Conservation (phyloP, 1,140 invertebrate genomes). For the Neoseiulus cucumeris region DNA sequence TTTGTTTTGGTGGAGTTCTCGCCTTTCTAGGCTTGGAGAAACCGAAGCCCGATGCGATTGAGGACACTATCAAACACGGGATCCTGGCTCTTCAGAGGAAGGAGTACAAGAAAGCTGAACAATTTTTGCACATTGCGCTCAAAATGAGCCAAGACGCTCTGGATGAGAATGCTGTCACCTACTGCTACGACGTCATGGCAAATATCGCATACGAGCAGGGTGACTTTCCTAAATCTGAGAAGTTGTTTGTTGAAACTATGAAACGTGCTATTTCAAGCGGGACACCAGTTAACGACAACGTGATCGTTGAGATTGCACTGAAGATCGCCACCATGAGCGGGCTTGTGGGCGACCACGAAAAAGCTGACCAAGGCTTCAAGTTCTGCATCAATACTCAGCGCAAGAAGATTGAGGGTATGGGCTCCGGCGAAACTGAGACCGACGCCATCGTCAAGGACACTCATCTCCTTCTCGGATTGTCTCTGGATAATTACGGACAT, state of each 20-base stretch:
- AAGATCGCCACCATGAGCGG: slow-evolving; percentile 33
- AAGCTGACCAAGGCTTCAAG: slow-evolving; percentile 48
- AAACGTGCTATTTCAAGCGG: slow-evolving; percentile 46
- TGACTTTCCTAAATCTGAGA: slow-evolving; percentile 58
- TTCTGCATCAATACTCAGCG: slow-evolving; percentile 50
- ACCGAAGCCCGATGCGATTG: slow-evolving; percentile 40
- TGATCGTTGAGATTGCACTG: slow-evolving; percentile 50
- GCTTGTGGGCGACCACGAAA: slow-evolving; percentile 39
- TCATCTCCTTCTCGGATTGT: slow-evolving; percentile 42
- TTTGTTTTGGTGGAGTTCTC: slow-evolving; percentile 24
- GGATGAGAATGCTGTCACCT: slow-evolving; percentile 51
- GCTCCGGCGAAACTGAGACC: slow-evolving; percentile 23
- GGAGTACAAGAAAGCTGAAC: slow-evolving; percentile 57
- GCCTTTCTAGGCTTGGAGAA: slow-evolving; percentile 23
- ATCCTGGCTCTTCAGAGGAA: slow-evolving; percentile 36
- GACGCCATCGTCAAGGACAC: slow-evolving; percentile 29
- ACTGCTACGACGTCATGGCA: slow-evolving; percentile 72
- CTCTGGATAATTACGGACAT: slow-evolving; percentile 58
- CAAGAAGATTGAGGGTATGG: slow-evolving; percentile 31
- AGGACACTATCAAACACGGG: slow-evolving; percentile 48
- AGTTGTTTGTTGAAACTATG: slow-evolving; percentile 56
- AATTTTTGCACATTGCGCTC: slow-evolving; percentile 57
- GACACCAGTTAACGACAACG: slow-evolving; percentile 44
- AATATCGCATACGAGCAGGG: slow-evolving; percentile 58
- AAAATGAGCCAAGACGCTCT: slow-evolving; percentile 55